These are phyloP conservation scores for Spongilla lacustris DNA, from an alignment of 37 sponge, comb jelly and placozoan genomes.

Conservation along the genomic window DNA sequence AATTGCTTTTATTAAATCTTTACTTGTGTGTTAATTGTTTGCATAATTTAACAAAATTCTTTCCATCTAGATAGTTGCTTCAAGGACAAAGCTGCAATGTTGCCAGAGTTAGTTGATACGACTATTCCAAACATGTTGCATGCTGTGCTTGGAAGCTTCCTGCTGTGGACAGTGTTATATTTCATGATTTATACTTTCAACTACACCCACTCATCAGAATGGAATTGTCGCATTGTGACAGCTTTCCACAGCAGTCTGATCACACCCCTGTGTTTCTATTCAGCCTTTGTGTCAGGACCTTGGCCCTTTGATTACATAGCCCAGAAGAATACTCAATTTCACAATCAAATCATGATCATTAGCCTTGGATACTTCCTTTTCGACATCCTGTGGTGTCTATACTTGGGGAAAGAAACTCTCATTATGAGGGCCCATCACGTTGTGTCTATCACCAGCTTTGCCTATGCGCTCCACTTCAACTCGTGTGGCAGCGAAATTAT, in stretches of 20 bases:
- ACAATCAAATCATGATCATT: constrained; percentile 64
- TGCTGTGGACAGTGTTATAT: constrained; percentile 75
- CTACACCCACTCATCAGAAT: constrained; percentile 59
- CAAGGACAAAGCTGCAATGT: background rate
- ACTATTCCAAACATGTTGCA: background rate
- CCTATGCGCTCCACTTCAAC: constrained; percentile 43
- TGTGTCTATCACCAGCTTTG: constrained; percentile 72
- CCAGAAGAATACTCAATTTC: constrained; percentile 57
- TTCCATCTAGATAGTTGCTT: too few relatives aligned
- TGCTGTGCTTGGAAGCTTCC: constrained; percentile 52
- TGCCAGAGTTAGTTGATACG: background rate
- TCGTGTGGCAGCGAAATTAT: constrained; percentile 64
- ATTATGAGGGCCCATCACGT: constrained; percentile 91
- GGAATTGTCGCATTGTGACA: constrained; percentile 84
- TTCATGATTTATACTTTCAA: constrained; percentile 56
- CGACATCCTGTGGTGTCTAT: constrained; percentile 87
- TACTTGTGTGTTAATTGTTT: too few relatives aligned
- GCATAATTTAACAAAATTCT: too few relatives aligned
- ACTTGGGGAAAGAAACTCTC: constrained; percentile 70
- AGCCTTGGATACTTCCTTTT: constrained; percentile 92
- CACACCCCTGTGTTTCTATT: constrained; percentile 52
- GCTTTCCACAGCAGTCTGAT: constrained; percentile 64
- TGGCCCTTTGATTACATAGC: constrained; percentile 79
- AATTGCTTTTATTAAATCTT: too few relatives aligned
- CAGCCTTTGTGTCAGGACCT: constrained; percentile 56